These are phyloP conservation scores for Agrochola litura DNA, from an alignment of 2,888 invertebrate genomes.

Conservation along the genomic window DNA sequence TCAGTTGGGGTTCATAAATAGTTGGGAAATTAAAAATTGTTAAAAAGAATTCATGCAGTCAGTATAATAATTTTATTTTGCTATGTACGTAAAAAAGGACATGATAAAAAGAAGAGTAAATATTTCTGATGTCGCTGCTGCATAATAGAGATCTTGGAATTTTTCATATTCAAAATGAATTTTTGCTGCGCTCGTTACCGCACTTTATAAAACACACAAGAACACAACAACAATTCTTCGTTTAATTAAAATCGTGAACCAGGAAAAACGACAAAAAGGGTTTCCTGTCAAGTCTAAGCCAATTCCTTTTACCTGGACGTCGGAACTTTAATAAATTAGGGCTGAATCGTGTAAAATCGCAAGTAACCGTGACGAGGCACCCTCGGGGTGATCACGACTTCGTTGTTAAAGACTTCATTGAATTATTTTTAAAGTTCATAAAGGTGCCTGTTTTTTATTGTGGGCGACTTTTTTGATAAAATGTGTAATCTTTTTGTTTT, in stretches of 20 bases:
- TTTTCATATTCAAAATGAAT: slow-evolving; percentile 23
- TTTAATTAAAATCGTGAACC: slow-evolving; percentile 44
- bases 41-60: neutral
- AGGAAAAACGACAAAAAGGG: slow-evolving; percentile 55
- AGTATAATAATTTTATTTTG: neutral
- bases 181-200: neutral
- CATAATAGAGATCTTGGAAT: neutral
- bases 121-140: slow-evolving; percentile 2
- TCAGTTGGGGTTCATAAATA: neutral
- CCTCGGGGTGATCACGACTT: slow-evolving; percentile 54
- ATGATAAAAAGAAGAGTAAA: neutral
- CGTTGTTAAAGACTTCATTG: slow-evolving; percentile 58
- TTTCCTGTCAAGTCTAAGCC: slow-evolving; percentile 65
- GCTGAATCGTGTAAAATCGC: slow-evolving; percentile 67
- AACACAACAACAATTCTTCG: slow-evolving; percentile 17
- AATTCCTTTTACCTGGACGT: slow-evolving; percentile 51
- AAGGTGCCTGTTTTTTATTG: slow-evolving; percentile 38
- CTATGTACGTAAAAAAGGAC: neutral
- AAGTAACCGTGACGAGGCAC: slow-evolving; percentile 69
- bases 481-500: slow-evolving; percentile 14
- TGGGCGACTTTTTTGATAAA: slow-evolving; percentile 13
- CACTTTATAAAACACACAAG: slow-evolving; percentile 13
- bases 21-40: neutral
- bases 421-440: slow-evolving; percentile 51
- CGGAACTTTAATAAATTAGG: slow-evolving; percentile 68